Conservation (phyloP, 2,113 vertebrate species). For the Meles meles region DNA sequence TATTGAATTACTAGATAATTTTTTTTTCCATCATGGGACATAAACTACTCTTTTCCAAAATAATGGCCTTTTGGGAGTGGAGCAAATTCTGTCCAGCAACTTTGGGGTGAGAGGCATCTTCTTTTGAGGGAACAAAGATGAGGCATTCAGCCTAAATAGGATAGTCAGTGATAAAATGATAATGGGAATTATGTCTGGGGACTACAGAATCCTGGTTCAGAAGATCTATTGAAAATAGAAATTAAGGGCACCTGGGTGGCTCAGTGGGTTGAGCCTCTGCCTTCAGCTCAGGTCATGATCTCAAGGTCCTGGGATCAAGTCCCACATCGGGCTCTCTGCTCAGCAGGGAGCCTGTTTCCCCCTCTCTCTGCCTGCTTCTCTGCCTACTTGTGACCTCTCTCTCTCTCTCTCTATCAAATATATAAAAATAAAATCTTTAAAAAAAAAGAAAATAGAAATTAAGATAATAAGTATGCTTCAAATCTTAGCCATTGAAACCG, state of each 20-base stretch:
- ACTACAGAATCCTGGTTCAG: neutral
- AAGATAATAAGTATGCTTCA: neutral
- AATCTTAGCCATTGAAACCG: neutral
- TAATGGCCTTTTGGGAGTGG: neutral
- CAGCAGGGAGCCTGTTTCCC: no score
- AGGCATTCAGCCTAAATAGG: neutral
- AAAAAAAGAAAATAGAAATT: neutral
- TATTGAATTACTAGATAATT: neutral
- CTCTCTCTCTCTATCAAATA: no score
- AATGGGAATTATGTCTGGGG: neutral
- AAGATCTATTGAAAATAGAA: neutral
- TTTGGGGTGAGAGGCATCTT: neutral
- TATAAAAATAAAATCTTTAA: no score
- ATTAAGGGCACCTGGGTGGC: no score
- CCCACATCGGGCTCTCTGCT: no score
- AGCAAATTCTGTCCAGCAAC: neutral
- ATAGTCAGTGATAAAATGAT: neutral
- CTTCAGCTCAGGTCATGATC: no score
- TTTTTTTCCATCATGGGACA: neutral
- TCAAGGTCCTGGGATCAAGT: no score
- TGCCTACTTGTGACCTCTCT: no score
- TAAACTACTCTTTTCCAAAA: neutral
- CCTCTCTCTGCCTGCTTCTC: no score
- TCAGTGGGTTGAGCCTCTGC: no score
- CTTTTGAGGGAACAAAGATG: neutral